Base-by-base conservation (phyloP, 2,113 vertebrate genomes). In the Taxidea taxus region DNA sequence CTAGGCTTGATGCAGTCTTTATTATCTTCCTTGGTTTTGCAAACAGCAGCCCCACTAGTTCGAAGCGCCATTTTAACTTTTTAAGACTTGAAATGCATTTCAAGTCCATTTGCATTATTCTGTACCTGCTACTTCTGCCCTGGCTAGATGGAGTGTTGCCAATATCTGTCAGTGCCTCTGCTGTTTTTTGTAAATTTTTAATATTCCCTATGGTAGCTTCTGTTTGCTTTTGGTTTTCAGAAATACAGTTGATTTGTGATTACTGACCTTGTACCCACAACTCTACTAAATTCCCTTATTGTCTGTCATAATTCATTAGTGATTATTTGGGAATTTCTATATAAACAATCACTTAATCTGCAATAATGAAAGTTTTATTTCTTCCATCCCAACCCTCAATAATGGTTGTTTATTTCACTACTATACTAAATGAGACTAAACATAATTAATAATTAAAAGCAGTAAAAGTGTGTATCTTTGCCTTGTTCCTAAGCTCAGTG, bases 171-270 rank as follows among this genome's bases (percentile, higher is more conserved):
- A 56, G 20, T 27, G 18, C 49, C 34, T 90, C 11, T 42, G 29
- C 18, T 87, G 23, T 74, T 74, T 90, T 94, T 87, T 51, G 21
- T 92, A n/a, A 42, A 74, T 60, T 93, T 87, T 87, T 39, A 51
- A 70, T 84, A 82, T 49, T 77, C 34, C 4, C 4, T 62, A 51
- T 42, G 6, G 4, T n/a, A 90, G 29, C 11, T 21, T 87, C 21
- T 87, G 21, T 51, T 83, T 84, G 29, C 34, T 66, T 91, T 60
- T 94, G 49, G 3, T 74, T 84, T 91, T 89, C 25, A 84, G 39
- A 92, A 66, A 90, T 20, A 56, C 31, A 86, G 34, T 20, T 89
- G 58, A 42, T 95, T 93, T 60, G 14, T 86, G 34, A 60, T 7
- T 66, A 29, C 34, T 87, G 68, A 64, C 49, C 12, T 78, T 58